Conservation (phyloP, 1,140 invertebrate species). For the Drosophila setifemur region DNA sequence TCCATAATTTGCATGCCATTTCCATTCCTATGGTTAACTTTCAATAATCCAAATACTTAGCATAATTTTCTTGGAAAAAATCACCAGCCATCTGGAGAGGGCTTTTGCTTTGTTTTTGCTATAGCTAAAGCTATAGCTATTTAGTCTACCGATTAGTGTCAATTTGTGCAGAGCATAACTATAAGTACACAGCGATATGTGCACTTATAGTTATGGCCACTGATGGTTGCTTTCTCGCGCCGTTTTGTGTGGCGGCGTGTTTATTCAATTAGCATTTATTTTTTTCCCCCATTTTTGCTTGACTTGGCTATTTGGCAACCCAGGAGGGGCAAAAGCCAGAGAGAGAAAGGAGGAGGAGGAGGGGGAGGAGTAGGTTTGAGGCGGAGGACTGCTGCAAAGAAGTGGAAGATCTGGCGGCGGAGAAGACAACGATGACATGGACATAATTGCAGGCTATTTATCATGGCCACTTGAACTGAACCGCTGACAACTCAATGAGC, state of each 20-base stretch:
- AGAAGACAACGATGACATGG: conserved; percentile 55
- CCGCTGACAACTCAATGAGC: conserved; percentile 78
- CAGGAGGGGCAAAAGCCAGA: not conserved
- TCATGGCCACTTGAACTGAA: conserved; percentile 60
- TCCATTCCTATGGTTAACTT: conserved; percentile 15
- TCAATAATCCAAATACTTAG: conserved; percentile 30
- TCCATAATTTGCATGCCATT: conserved; percentile 21
- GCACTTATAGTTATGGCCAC: conserved; percentile 28
- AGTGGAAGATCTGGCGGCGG: conserved; percentile 2
- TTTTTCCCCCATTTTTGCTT: conserved; percentile 28
- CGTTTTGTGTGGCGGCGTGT: conserved; percentile 64
- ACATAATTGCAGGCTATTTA: conserved; percentile 79
- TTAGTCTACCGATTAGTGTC: conserved; percentile 50
- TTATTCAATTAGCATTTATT: conserved; percentile 72
- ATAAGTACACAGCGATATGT: conserved; percentile 24
- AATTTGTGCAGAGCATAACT: conserved; percentile 63
- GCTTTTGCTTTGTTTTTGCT: conserved; percentile 14
- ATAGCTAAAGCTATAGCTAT: conserved; percentile 10
- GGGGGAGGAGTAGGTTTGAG: no score
- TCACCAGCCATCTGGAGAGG: not conserved
- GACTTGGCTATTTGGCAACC: conserved; percentile 36
- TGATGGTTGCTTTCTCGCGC: conserved; percentile 54
- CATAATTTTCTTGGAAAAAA: conserved; percentile 23
- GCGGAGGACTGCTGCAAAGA: no score
- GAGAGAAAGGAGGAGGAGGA: no score